These are phyloP conservation scores for Polypterus bichir DNA, from an alignment of 2,113 vertebrate genomes.

Conservation along the genomic window DNA sequence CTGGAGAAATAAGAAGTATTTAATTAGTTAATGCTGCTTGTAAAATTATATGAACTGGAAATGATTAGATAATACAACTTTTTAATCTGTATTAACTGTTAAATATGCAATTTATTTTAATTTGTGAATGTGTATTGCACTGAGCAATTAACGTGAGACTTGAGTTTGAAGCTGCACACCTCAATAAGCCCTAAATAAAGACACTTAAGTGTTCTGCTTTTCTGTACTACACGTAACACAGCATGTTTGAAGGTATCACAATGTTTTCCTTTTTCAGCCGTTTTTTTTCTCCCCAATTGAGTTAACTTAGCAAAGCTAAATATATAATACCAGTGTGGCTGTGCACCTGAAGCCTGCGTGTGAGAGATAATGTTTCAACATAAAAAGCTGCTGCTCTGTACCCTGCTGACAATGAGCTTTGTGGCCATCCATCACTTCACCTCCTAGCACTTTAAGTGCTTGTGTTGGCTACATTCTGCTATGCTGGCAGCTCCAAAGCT, in stretches of 20 bases:
- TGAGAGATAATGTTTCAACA: slow-evolving; percentile 28
- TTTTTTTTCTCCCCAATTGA: slow-evolving; percentile 41
- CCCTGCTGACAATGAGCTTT: slow-evolving; percentile 14
- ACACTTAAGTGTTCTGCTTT: slow-evolving; percentile 3
- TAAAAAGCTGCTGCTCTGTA: slow-evolving; percentile 1
- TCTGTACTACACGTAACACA: background rate
- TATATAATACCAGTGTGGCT: slow-evolving; percentile 1
- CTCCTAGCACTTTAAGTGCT: slow-evolving; percentile 29
- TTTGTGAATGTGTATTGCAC: no score
- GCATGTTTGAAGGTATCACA: no score
- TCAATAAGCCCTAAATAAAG: no score
- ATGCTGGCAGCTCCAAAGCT: slow-evolving; percentile 24
- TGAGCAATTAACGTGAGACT: no score
- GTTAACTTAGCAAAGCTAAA: slow-evolving; percentile 4
- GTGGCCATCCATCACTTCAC: slow-evolving; percentile 28
- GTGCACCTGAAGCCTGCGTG: slow-evolving; percentile 15
- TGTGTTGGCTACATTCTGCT: slow-evolving; percentile 27
- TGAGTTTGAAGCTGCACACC: no score
- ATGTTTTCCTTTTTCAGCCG: slow-evolving; percentile 11
- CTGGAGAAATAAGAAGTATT: no score
- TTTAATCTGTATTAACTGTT: no score
- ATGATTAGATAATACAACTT: no score
- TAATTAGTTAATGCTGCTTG: no score
- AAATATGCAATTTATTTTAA: no score
- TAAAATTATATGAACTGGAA: no score